These are phyloP conservation scores for Choloepus didactylus DNA, from an alignment of 2,797 vertebrate species.

Conservation along the genomic window DNA sequence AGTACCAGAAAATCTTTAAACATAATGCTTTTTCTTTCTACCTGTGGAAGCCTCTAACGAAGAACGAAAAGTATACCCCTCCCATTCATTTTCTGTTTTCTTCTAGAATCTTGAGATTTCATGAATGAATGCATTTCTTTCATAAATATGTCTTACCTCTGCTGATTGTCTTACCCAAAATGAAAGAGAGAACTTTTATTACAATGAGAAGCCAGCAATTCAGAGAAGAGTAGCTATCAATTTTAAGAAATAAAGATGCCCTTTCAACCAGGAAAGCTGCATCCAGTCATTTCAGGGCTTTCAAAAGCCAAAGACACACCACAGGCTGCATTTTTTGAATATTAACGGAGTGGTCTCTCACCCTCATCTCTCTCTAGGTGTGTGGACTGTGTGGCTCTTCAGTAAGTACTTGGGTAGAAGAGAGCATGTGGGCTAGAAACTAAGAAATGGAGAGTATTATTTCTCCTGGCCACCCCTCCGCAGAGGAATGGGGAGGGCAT, in stretches of 20 bases:
- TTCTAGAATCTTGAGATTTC: constrained; percentile 22
- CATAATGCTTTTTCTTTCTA: not conserved
- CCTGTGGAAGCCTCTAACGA: not conserved
- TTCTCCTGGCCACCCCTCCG: not conserved
- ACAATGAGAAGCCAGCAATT: not conserved
- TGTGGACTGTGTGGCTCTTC: not conserved
- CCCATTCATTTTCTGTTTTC: not conserved
- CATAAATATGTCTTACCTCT: constrained; percentile 17
- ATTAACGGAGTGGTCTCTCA: not conserved
- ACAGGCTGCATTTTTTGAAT: too few relatives aligned
- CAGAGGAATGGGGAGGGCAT: not conserved
- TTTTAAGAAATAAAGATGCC: constrained; percentile 1
- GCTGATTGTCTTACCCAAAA: not conserved
- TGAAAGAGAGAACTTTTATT: not conserved
- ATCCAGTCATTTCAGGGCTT: not conserved
- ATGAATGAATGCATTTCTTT: constrained; percentile 11
- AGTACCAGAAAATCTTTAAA: not conserved
- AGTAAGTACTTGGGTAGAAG: not conserved
- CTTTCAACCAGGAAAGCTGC: not conserved
- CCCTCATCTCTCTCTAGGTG: not conserved
- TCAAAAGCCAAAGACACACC: not conserved
- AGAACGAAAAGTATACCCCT: not conserved
- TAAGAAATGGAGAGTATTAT: not conserved
- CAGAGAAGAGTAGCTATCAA: not conserved
- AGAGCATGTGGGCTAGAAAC: constrained; percentile 1